Base-by-base conservation (phyloP, 53 echinoderm and acorn worm genomes). In the Paelopatides confundens region DNA sequence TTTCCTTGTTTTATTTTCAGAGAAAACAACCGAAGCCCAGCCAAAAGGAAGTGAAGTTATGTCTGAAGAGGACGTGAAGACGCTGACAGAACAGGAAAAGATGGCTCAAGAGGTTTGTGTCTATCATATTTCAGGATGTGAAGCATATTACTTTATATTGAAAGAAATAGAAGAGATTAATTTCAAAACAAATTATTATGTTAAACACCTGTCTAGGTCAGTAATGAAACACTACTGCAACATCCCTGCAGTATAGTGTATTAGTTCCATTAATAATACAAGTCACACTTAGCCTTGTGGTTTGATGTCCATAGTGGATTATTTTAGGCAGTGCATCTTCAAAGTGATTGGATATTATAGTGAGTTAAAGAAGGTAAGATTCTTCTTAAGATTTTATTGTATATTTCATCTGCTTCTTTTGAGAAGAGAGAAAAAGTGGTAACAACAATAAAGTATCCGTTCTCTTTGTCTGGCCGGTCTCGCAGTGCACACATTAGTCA, bases 61-160 rank as follows among this genome's bases (percentile, higher is more conserved):
- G 4, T 26, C 58, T 4, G 58, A 58, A 6, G n/a, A 23, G 24
- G 21, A 21, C 6, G 58, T 18, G 6, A 21, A 15, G 24, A 18
- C 58, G 58, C 24, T 21, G 6, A 58, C 74, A 23, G 26, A 74
- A 39, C 47, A 74, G 74, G 74, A 74, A 74, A 46, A 46, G 46
- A 74, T 23, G 15, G 21, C 37, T 26, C 36, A 35, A 74, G 74
- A 74, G 74, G 74, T 74, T 43, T 39, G 74, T 27, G 46, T 4
- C 11, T 39, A 74, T 74, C 46, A 24, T 43, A 29, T 74, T 74
- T 74, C 74, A 74, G 43, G 46, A 35, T 74, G 23, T 74, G 4
- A 39, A 39, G 58, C 21, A 58, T 58, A 6, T 58, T 15, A 58
- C 58, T 58, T 58, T 58, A n/a, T n/a, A n/a, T 58, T 58, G 4